These are phyloP conservation scores for Dryadula phaetusa DNA, from an alignment of 2,888 invertebrate species.

Conservation along the genomic window DNA sequence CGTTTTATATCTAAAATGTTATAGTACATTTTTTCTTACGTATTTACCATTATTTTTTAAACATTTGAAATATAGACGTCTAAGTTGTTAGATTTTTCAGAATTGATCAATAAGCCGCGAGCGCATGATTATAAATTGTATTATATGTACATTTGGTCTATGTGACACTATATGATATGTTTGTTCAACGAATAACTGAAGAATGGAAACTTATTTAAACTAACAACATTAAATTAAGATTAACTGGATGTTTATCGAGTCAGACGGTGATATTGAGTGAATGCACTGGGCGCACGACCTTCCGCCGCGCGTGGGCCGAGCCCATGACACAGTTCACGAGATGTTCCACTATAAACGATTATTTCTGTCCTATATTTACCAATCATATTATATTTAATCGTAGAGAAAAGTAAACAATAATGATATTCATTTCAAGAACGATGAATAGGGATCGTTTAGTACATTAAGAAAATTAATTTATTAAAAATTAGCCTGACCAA, in stretches of 20 bases:
- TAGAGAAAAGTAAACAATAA: not conserved
- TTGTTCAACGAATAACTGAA: not conserved
- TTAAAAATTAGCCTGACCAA: not conserved
- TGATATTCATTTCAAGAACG: not conserved
- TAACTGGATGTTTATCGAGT: constrained; percentile 43
- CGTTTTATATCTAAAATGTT: not conserved
- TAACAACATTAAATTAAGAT: constrained; percentile 43
- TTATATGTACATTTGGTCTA: not conserved
- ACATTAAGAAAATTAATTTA: no score
- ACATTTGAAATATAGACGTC: no score
- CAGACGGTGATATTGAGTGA: constrained; percentile 42
- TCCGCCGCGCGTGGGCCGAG: constrained; percentile 76
- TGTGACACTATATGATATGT: not conserved
- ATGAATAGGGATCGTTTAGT: no score
- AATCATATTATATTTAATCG: constrained; percentile 47
- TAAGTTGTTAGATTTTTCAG: no score
- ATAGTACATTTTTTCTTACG: not conserved
- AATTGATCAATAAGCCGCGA: no score
- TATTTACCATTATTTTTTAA: no score
- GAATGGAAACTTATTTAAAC: not conserved
- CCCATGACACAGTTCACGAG: constrained; percentile 81
- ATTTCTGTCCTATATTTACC: constrained; percentile 74
- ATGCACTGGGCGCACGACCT: constrained; percentile 73
- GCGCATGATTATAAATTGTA: no score
- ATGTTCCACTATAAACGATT: constrained; percentile 66